These are phyloP conservation scores for Anas capensis DNA, from an alignment of 2,797 vertebrate species.

Conservation along the genomic window DNA sequence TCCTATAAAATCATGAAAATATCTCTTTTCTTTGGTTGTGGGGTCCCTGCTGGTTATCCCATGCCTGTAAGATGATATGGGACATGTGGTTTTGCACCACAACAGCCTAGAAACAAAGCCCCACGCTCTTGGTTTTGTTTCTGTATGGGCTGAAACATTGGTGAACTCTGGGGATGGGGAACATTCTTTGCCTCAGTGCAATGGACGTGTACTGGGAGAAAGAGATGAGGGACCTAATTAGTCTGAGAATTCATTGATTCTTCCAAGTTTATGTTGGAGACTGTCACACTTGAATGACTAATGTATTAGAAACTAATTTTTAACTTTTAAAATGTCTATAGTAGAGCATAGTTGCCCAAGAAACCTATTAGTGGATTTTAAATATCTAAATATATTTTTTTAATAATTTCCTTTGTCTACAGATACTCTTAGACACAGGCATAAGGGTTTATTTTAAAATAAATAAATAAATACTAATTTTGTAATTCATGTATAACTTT, in stretches of 20 bases:
- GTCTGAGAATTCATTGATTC: background rate
- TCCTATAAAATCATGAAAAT: background rate
- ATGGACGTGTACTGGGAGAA: background rate
- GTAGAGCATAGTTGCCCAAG: background rate
- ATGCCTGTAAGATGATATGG: fast-evolving
- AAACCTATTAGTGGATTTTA: background rate
- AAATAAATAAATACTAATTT: conserved; percentile 2
- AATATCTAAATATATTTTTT: background rate
- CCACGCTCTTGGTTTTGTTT: background rate
- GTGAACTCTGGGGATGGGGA: fast-evolving
- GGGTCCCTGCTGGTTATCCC: background rate
- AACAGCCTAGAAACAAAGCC: background rate
- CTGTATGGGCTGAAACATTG: background rate
- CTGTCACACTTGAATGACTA: background rate
- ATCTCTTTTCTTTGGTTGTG: background rate
- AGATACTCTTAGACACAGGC: background rate
- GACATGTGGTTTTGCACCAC: background rate
- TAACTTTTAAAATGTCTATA: background rate
- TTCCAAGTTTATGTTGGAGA: background rate
- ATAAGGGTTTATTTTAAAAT: background rate
- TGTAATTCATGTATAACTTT: conserved; percentile 51
- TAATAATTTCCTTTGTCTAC: background rate
- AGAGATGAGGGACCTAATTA: background rate
- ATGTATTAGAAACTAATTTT: background rate
- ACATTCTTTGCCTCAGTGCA: background rate